phyloP scores from a whole-genome alignment of 2,113 vertebrate species.

The Rhinolophus sinicus region DNA sequence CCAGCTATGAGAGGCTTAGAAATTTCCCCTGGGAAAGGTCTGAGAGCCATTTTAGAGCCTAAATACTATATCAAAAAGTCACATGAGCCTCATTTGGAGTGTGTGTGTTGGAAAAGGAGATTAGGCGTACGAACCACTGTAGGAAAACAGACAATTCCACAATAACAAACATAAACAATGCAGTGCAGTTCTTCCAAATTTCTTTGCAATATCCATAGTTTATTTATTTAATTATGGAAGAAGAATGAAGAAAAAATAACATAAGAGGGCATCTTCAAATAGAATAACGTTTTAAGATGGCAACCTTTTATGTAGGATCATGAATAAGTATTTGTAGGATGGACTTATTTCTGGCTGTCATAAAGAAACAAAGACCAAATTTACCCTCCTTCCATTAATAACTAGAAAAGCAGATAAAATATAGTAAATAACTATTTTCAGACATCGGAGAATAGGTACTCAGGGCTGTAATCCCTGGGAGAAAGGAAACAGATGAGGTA shows the following conservation, averaged over 20 bases:
- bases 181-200: background rate
- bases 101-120: background rate
- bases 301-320: background rate
- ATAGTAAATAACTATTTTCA: background rate
- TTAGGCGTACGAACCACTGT: background rate
- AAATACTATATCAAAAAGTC: background rate
- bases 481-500: background rate
- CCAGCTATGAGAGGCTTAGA: background rate
- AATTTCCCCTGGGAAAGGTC: background rate
- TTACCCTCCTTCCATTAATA: background rate
- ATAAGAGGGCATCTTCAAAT: background rate
- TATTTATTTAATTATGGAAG: background rate
- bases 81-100: background rate
- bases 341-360: background rate
- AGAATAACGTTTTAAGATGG: background rate
- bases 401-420: slow-evolving; percentile 2
- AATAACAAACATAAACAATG: background rate
- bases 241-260: background rate
- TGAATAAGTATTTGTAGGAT: background rate
- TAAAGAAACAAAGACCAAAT: background rate
- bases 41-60: background rate
- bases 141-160: background rate
- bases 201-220: background rate
- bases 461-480: background rate
- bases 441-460: background rate